Percentiles rank a stretch among this genome's conserved stretches.
These are phyloP conservation scores for Fragum sueziense DNA, from an alignment of 2,888 invertebrate species.

Conservation along the genomic window DNA sequence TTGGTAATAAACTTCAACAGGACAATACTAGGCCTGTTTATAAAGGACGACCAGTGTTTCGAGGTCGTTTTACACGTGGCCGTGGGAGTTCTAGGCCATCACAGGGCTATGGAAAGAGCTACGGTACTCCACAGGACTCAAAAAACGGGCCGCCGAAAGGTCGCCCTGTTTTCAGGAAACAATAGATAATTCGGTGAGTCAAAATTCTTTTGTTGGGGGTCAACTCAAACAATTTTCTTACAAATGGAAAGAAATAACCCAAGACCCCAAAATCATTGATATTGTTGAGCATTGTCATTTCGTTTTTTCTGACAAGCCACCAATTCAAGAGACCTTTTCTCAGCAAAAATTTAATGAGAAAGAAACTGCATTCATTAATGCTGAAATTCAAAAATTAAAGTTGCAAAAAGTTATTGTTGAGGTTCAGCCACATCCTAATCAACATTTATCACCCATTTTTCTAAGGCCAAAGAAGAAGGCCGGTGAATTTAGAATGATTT, in stretches of 20 bases:
- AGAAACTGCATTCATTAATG: neutral
- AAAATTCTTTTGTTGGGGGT: constrained; percentile 14
- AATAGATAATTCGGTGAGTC: neutral
- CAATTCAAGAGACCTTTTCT: constrained; percentile 8
- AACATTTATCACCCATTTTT: constrained; percentile 30
- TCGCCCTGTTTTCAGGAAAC: neutral
- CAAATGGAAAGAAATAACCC: constrained; percentile 6
- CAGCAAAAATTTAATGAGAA: constrained; percentile 2
- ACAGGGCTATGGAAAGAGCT: neutral
- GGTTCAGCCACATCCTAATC: neutral
- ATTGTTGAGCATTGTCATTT: constrained; percentile 22
- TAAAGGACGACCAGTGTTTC: neutral
- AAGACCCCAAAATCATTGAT: constrained; percentile 12
- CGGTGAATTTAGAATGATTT: constrained; percentile 46
- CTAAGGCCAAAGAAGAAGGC: constrained; percentile 42
- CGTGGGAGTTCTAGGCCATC: neutral
- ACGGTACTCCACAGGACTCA: neutral
- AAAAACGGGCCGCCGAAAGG: constrained; percentile 8
- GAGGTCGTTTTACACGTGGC: constrained; percentile 1
- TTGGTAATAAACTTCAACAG: constrained; percentile 7
- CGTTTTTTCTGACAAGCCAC: neutral
- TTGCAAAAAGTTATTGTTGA: constrained; percentile 10
- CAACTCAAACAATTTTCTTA: neutral
- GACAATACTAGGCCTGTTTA: neutral
- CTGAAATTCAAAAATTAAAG: constrained; percentile 11